Percentiles rank a stretch among this genome's conserved stretches.
Evolutionary conservation across 2,113 vertebrate species (phyloP).

Genomic region (Cyanoramphus novaezelandiae): DNA sequence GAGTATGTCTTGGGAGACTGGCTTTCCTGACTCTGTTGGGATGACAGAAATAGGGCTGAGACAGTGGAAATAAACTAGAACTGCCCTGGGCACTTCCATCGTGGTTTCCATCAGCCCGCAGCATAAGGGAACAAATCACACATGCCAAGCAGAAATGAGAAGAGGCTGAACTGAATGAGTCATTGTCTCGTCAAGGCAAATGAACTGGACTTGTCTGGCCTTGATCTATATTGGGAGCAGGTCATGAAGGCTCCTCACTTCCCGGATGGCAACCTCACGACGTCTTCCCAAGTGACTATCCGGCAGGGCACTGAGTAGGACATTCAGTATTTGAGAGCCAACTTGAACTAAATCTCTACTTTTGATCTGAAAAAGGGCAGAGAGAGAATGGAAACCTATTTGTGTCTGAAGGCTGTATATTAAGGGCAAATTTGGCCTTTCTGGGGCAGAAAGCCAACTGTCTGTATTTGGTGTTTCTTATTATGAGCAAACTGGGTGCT

Average conservation of each 20-base stretch:
- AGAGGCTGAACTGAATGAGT: not conserved
- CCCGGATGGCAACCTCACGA: not conserved
- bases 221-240: not conserved
- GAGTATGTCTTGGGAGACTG: not conserved
- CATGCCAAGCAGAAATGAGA: not conserved
- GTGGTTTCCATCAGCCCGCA: not conserved
- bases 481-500: not conserved
- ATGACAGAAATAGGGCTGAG: not conserved
- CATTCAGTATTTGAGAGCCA: not conserved
- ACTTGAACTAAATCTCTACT: not conserved
- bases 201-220: not conserved
- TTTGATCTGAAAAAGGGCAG: not conserved
- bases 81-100: not conserved
- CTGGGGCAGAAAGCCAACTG: not conserved
- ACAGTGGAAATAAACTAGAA: not conserved
- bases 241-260: not conserved
- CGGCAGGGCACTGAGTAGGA: fast-evolving
- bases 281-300: not conserved
- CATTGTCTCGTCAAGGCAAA: not conserved
- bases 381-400: not conserved
- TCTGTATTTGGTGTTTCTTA: not conserved
- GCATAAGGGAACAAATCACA: not conserved
- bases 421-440: not conserved
- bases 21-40: not conserved
- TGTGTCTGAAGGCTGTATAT: not conserved